phyloP scores from a whole-genome alignment of 2,113 vertebrate genomes.

The Jacana jacana region DNA sequence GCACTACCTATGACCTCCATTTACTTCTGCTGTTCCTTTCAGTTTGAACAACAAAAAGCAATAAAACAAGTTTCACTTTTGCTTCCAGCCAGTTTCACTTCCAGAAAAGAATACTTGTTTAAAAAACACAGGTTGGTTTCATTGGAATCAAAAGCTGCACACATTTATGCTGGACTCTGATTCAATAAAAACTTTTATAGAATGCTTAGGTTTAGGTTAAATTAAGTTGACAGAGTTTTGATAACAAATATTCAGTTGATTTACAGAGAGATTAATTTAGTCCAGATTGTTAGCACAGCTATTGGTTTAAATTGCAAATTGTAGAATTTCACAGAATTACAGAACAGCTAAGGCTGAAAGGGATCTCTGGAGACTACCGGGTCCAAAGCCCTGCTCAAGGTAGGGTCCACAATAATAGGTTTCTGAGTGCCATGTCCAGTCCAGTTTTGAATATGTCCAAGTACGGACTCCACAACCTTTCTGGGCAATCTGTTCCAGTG shows the following conservation, averaged over 20 bases:
- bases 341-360: not conserved
- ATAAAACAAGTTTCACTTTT: slow-evolving; percentile 40
- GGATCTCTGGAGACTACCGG: not conserved
- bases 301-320: slow-evolving; percentile 12
- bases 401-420: not conserved
- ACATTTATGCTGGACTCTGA: slow-evolving; percentile 1
- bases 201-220: slow-evolving; percentile 15
- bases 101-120: slow-evolving; percentile 14
- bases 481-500: not conserved
- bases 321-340: not conserved
- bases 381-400: not conserved
- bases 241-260: slow-evolving; percentile 15
- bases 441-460: not conserved
- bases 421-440: not conserved
- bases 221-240: slow-evolving; percentile 25
- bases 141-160: slow-evolving; percentile 16
- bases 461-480: not conserved
- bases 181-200: slow-evolving; percentile 38
- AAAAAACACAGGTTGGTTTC: not conserved
- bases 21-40: not conserved
- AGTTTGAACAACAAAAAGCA: not conserved
- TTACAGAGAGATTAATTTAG: slow-evolving; percentile 37
- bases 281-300: not conserved
- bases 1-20: not conserved
- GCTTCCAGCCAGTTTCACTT: slow-evolving; percentile 23